phyloP scores from a whole-genome alignment of 2,113 vertebrate genomes.

The Triplophysa tibetana region DNA sequence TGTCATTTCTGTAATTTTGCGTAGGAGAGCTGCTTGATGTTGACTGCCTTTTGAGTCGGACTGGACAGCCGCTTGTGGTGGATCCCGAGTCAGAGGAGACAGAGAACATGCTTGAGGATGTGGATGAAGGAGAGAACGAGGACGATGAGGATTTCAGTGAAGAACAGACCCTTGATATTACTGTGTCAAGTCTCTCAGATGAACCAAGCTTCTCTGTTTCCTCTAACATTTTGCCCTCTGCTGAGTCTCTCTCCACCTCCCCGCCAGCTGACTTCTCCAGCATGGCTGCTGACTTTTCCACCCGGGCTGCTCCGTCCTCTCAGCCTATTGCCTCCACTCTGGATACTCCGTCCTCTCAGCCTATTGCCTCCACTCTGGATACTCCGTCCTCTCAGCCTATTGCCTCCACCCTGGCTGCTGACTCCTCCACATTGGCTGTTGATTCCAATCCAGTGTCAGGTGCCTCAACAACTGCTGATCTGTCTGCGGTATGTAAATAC shows the following conservation, averaged over 20 bases:
- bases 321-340: too few relatives aligned
- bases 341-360: too few relatives aligned
- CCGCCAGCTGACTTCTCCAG: not conserved
- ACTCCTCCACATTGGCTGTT: not conserved
- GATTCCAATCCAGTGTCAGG: not conserved
- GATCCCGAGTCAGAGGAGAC: conserved; percentile 13
- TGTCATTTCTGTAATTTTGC: not conserved
- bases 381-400: too few relatives aligned
- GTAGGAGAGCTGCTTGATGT: conserved; percentile 18
- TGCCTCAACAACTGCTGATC: not conserved
- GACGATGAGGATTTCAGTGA: conserved; percentile 2
- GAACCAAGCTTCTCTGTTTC: too few relatives aligned
- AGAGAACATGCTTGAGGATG: conserved; percentile 28
- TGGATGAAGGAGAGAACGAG: conserved; percentile 9
- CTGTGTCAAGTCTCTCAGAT: too few relatives aligned
- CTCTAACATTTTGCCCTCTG: not conserved
- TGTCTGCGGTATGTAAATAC: not conserved
- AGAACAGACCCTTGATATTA: too few relatives aligned
- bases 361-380: too few relatives aligned
- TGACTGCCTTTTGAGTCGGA: not conserved
- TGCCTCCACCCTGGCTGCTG: not conserved
- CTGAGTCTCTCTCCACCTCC: not conserved
- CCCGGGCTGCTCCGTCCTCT: too few relatives aligned
- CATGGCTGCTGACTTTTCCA: not conserved
- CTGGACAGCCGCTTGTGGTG: conserved; percentile 16